phyloP scores from a whole-genome alignment of 2,888 invertebrate genomes.

The Marasmarcha lunaedactyla region DNA sequence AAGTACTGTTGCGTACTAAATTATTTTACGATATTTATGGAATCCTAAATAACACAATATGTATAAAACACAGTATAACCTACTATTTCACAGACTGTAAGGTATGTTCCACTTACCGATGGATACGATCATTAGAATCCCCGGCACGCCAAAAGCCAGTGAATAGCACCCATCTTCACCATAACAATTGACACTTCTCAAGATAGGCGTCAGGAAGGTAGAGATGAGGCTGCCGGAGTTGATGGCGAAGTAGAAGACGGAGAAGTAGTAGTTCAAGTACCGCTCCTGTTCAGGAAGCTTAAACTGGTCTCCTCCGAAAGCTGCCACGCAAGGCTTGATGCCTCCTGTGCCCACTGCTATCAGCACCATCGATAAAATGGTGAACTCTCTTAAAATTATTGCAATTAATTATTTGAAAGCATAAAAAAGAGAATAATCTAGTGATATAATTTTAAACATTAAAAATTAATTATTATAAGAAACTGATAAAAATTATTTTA shows the following conservation, averaged over 20 bases:
- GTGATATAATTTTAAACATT: too few relatives aligned
- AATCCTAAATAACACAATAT: too few relatives aligned
- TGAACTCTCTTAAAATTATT: slow-evolving; percentile 69
- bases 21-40: too few relatives aligned
- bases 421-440: too few relatives aligned
- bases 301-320: slow-evolving; percentile 97
- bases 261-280: slow-evolving; percentile 88
- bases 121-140: slow-evolving; percentile 85
- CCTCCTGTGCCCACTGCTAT: slow-evolving; percentile 95
- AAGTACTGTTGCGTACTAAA: too few relatives aligned
- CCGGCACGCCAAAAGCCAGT: slow-evolving; percentile 91
- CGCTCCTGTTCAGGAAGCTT: slow-evolving; percentile 81
- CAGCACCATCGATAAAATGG: slow-evolving; percentile 76
- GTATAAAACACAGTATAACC: too few relatives aligned
- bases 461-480: too few relatives aligned
- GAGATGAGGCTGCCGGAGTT: slow-evolving; percentile 92
- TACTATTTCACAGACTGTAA: too few relatives aligned
- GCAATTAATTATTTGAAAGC: too few relatives aligned
- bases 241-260: slow-evolving; percentile 94
- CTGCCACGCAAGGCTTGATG: slow-evolving; percentile 95
- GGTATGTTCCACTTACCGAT: slow-evolving; percentile 81
- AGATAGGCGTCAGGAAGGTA: slow-evolving; percentile 87
- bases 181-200: slow-evolving; percentile 84
- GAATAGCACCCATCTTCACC: slow-evolving; percentile 83
- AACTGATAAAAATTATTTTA: too few relatives aligned